Conservation (phyloP, 2,888 invertebrate species). For the Apantesis nais region DNA sequence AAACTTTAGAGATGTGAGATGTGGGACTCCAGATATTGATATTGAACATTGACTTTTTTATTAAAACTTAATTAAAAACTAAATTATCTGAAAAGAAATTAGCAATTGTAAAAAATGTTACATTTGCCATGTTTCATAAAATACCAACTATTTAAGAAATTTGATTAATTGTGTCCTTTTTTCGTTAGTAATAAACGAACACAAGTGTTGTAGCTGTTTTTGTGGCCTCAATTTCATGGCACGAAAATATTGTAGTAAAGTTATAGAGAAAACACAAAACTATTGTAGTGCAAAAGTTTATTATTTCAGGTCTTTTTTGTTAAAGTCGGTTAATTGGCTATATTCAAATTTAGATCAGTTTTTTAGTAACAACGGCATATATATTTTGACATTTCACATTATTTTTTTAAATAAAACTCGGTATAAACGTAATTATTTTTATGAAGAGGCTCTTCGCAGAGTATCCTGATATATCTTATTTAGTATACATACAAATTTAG, state of each 20-base stretch:
- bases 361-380: neutral
- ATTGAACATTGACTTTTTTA: too few species aligned
- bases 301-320: neutral
- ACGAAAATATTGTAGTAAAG: neutral
- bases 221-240: neutral
- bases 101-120: too few species aligned
- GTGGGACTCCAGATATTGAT: too few species aligned
- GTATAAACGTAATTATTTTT: neutral
- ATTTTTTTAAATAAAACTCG: neutral
- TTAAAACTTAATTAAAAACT: too few species aligned
- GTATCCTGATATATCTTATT: neutral
- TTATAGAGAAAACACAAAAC: neutral
- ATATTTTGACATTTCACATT: too few species aligned
- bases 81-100: too few species aligned
- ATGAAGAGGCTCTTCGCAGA: neutral
- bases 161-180: neutral
- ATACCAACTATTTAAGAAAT: neutral
- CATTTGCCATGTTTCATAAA: neutral
- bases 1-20: too few species aligned
- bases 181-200: neutral
- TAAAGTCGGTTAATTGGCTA: conserved; percentile 4
- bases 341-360: neutral
- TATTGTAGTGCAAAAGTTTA: neutral
- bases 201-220: neutral
- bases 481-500: neutral